Evolutionary conservation across 2,797 vertebrate species (phyloP).

Genomic region (Coendou prehensilis): DNA sequence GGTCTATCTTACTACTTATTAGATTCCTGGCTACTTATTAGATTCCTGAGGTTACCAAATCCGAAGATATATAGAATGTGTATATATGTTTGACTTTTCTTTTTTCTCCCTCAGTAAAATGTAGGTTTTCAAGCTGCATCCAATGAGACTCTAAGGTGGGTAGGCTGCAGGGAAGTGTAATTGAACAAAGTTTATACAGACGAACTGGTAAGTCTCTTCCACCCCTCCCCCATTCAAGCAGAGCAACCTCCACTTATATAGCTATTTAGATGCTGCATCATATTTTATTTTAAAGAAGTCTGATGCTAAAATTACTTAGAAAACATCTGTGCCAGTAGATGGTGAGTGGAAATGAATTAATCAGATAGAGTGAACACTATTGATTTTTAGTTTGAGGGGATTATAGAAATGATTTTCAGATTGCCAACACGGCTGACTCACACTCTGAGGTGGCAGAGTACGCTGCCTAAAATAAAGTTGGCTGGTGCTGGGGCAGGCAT

Average conservation of each 20-base stretch:
- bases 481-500: conserved; percentile 61
- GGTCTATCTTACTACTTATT: not conserved
- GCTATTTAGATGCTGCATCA: conserved; percentile 5
- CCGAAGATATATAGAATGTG: not conserved
- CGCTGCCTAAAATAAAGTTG: conserved; percentile 73
- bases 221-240: not conserved
- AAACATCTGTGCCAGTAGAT: conserved; percentile 76
- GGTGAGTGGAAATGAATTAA: conserved; percentile 73
- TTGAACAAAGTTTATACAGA: not conserved
- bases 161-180: not conserved
- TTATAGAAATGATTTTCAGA: conserved; percentile 78
- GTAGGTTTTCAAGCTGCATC: not conserved
- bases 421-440: conserved; percentile 73
- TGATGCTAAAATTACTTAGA: conserved; percentile 70
- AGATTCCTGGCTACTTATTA: not conserved
- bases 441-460: conserved; percentile 56
- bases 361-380: conserved; percentile 72
- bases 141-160: not conserved
- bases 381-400: conserved; percentile 72
- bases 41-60: not conserved
- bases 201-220: not conserved
- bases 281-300: conserved; percentile 54
- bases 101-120: not conserved
- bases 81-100: not conserved
- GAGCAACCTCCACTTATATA: conserved; percentile 57